Percentiles rank a stretch among this genome's conserved stretches.
phyloP scores from a whole-genome alignment of 2,113 vertebrate species.

The Brachionichthys hirsutus region DNA sequence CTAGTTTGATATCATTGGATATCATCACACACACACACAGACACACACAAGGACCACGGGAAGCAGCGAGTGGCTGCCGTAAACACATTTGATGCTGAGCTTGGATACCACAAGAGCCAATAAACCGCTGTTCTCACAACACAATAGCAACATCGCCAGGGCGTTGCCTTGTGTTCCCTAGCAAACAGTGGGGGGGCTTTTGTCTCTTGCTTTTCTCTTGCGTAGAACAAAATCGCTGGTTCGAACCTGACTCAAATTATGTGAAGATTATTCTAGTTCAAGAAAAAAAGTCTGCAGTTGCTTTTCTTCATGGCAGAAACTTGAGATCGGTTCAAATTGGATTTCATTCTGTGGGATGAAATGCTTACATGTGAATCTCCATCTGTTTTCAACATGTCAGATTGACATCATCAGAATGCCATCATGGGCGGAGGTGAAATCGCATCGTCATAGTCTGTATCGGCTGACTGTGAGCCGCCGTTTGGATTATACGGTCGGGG shows the following conservation, averaged over 20 bases:
- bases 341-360: not conserved
- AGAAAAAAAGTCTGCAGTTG: not conserved
- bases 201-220: conserved; percentile 1
- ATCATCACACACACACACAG: conserved; percentile 4
- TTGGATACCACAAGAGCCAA: conserved; percentile 18
- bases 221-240: not conserved
- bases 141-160: not conserved
- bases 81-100: conserved; percentile 28
- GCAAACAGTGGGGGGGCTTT: not conserved
- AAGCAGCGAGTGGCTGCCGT: conserved; percentile 18
- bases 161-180: not conserved
- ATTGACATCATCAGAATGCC: not conserved
- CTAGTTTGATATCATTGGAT: conserved; percentile 34
- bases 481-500: not conserved
- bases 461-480: not conserved
- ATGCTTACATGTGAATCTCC: not conserved
- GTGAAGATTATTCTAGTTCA: not conserved
- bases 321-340: not conserved
- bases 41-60: conserved; percentile 22
- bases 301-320: conserved; percentile 15
- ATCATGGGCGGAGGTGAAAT: not conserved
- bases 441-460: not conserved
- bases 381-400: not conserved
- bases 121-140: conserved; percentile 28
- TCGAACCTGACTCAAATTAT: not conserved